phyloP scores from a whole-genome alignment of 2,888 invertebrate species.

The Thysanoteuthis rhombus region DNA sequence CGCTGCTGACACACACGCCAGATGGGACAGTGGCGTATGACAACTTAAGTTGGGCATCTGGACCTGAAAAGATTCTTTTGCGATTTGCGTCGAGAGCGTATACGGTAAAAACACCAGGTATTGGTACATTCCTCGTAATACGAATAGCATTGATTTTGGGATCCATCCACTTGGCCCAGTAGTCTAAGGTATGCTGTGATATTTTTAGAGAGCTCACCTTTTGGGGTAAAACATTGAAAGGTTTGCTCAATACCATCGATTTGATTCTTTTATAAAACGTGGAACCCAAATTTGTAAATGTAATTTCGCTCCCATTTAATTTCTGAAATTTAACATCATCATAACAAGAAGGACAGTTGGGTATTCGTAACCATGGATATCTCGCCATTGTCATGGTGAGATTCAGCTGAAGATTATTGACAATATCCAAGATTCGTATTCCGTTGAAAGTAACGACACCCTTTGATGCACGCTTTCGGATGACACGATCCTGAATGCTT shows the following conservation, averaged over 20 bases:
- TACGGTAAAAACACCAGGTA: neutral
- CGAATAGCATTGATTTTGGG: neutral
- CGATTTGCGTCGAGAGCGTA: neutral
- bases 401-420: neutral
- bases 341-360: neutral
- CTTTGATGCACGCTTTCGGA: neutral
- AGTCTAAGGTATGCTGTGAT: neutral
- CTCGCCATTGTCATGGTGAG: neutral
- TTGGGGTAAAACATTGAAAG: neutral
- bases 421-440: neutral
- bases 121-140: neutral
- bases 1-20: neutral
- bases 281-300: neutral
- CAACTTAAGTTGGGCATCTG: neutral
- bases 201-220: neutral
- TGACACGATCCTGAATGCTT: neutral
- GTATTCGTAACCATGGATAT: constrained; percentile 12
- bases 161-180: neutral
- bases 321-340: neutral
- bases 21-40: neutral
- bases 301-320: neutral
- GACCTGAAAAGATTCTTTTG: neutral
- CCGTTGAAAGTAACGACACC: neutral
- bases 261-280: neutral
- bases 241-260: neutral